phyloP scores from a whole-genome alignment of 1,140 invertebrate genomes.

The Odontomachus brunneus region DNA sequence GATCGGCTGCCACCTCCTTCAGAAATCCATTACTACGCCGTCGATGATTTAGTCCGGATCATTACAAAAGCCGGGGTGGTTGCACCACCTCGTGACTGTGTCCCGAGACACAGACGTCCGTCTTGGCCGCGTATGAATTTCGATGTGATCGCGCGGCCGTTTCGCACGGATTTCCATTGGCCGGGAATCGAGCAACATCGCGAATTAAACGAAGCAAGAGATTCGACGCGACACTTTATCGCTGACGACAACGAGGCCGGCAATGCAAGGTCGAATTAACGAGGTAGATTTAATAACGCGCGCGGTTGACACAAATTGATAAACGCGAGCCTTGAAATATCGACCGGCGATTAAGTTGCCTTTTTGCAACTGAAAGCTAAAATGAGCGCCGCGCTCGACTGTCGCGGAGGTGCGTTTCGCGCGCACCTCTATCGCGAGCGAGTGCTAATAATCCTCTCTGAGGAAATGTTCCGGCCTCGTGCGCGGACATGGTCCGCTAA shows the following conservation, averaged over 20 bases:
- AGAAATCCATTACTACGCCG: conserved; percentile 68
- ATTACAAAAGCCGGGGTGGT: conserved; percentile 28
- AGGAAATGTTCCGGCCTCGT: conserved; percentile 39
- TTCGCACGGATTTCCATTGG: not conserved
- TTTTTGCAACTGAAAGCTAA: no score
- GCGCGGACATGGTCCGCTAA: conserved; percentile 61
- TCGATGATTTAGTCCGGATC: conserved; percentile 57
- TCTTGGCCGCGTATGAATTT: conserved; percentile 15
- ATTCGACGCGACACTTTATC: not conserved
- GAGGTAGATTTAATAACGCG: no score
- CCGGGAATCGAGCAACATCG: not conserved
- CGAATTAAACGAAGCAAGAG: not conserved
- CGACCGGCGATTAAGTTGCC: no score
- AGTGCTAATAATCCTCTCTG: conserved; percentile 60
- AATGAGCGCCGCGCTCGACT: not conserved
- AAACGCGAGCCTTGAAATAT: no score
- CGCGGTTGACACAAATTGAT: no score
- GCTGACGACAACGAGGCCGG: not conserved
- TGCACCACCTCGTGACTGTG: conserved; percentile 21
- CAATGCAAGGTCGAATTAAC: no score
- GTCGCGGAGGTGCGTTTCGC: not conserved
- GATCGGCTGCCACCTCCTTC: conserved; percentile 64
- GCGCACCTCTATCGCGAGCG: conserved; percentile 19
- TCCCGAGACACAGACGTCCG: conserved; percentile 5
- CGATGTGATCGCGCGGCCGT: not conserved